Conservation (phyloP, 2,113 vertebrate genomes). For the Xiphorhynchus elegans region DNA sequence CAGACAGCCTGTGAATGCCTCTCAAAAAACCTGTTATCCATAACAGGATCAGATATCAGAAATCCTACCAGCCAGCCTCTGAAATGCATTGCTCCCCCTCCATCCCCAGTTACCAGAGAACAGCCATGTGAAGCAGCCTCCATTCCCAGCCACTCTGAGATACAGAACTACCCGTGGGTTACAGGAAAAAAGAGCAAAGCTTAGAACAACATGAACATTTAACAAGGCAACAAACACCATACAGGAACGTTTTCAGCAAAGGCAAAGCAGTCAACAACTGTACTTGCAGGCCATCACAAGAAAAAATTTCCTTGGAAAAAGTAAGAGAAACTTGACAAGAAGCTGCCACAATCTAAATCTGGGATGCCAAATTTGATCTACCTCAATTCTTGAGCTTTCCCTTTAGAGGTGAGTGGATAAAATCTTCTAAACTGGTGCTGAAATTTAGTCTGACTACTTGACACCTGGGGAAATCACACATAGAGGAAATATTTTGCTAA, state of each 20-base stretch:
- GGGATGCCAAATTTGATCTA: background rate
- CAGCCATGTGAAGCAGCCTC: background rate
- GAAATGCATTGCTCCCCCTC: background rate
- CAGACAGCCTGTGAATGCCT: constrained; percentile 10
- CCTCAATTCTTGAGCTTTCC: background rate
- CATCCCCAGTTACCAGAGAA: background rate
- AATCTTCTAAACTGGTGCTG: background rate
- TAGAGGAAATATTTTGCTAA: background rate
- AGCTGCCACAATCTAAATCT: background rate
- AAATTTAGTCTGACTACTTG: background rate
- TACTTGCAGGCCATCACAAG: background rate
- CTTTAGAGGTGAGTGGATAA: background rate
- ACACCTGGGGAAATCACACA: background rate
- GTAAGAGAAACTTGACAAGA: background rate
- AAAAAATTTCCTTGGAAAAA: background rate
- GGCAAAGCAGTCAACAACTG: background rate
- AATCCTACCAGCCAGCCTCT: background rate
- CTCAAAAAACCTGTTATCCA: background rate
- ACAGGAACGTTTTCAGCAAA: background rate
- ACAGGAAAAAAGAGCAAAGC: background rate
- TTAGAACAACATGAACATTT: background rate
- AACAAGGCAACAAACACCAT: background rate
- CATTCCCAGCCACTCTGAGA: background rate
- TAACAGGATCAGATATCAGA: background rate
- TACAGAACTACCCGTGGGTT: background rate